Conservation (phyloP, 1,140 invertebrate species). For the Drosophila pandora region DNA sequence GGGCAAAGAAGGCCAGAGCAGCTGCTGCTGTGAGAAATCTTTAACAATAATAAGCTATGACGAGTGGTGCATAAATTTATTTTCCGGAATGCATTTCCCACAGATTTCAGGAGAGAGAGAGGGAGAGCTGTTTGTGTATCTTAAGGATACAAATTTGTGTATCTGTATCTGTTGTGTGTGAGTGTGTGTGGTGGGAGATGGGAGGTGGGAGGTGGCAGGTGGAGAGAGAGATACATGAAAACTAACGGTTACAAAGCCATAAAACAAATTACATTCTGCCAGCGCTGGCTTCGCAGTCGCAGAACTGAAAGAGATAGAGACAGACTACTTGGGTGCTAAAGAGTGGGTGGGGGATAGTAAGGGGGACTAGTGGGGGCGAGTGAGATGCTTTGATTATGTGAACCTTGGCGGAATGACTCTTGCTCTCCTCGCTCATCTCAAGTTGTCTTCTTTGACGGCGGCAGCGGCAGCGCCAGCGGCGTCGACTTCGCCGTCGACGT, state of each 20-base stretch:
- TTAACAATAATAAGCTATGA: conserved; percentile 54
- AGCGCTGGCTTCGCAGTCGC: conserved; percentile 16
- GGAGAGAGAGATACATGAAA: conserved; percentile 10
- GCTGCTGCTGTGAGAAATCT: conserved; percentile 18
- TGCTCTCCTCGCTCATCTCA: conserved; percentile 22
- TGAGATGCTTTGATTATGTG: conserved; percentile 41
- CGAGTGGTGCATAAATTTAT: conserved; percentile 58
- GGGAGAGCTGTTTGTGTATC: not conserved
- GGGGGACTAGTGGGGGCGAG: not conserved
- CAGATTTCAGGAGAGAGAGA: not conserved
- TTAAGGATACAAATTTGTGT: conserved; percentile 4
- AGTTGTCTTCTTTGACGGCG: conserved; percentile 12
- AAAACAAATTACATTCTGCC: conserved; percentile 64
- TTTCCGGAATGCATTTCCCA: conserved; percentile 25
- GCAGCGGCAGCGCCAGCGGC: too few relatives aligned
- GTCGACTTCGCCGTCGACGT: not conserved
- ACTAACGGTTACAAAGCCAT: conserved; percentile 59
- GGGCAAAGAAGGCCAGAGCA: conserved; percentile 6
- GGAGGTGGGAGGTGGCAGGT: too few relatives aligned
- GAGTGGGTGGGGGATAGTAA: conserved; percentile 1
- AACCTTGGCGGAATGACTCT: conserved; percentile 41
- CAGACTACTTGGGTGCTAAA: not conserved
- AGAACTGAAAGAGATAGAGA: not conserved
- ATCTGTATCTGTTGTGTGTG: not conserved
- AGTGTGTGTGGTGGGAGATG: not conserved